A percentile compares a stretch with the other conserved stretches of the same genome.
Evolutionary conservation across 2,888 invertebrate species (phyloP).

Genomic region (Metallyticus violacea): DNA sequence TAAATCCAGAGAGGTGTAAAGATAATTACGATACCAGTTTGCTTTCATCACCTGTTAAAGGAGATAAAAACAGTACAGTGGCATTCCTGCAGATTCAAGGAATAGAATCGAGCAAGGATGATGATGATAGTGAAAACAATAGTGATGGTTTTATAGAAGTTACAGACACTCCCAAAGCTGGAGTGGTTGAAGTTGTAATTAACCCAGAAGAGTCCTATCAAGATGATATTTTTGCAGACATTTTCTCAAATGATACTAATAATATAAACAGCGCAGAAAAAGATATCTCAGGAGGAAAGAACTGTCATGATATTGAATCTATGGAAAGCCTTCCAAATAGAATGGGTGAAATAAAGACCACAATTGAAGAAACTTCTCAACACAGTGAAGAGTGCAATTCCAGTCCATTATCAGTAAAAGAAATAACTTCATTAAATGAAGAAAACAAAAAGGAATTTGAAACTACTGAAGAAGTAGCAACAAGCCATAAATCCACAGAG

Average conservation of each 20-base stretch:
- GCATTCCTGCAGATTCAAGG: too few relatives aligned
- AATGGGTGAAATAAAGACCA: not conserved
- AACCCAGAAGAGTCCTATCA: slow-evolving; percentile 48
- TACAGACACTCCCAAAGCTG: not conserved
- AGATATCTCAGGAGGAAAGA: not conserved
- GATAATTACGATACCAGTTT: too few relatives aligned
- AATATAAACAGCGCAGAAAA: not conserved
- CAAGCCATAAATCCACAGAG: not conserved
- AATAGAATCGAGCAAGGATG: not conserved
- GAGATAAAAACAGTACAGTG: too few relatives aligned
- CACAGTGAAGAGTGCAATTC: not conserved
- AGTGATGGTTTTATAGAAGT: slow-evolving; percentile 23
- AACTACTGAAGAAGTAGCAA: not conserved
- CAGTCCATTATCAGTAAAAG: not conserved
- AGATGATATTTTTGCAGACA: slow-evolving; percentile 72
- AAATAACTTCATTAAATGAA: not conserved
- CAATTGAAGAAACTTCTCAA: not conserved
- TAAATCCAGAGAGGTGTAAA: not conserved
- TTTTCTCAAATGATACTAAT: slow-evolving; percentile 48
- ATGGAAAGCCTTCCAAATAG: not conserved
- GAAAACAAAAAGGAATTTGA: not conserved
- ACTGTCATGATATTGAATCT: not conserved
- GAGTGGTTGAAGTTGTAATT: slow-evolving; percentile 47
- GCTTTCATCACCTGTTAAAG: not conserved
- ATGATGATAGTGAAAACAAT: not conserved